Evolutionary conservation across 2,797 vertebrate species (phyloP), one percentile per base, ranked within the genome.

Genomic region (Anomalospiza imberbis): DNA sequence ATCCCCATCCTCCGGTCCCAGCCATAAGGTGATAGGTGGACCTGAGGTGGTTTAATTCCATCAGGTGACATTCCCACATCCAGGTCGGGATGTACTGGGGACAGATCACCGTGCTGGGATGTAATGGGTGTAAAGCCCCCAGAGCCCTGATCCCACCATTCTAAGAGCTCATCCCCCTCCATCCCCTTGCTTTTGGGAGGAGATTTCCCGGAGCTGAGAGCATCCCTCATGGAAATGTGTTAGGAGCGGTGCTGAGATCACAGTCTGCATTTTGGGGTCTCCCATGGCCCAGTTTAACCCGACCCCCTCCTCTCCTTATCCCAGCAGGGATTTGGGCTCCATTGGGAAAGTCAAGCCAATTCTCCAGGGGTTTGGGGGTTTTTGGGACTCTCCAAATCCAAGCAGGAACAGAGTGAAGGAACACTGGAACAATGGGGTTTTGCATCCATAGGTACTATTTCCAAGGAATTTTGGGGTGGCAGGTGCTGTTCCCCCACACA

Each of bases 371-470:
- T 17, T 47, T 51, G 38, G 10, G 12, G 16, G 28, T 53, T 51
- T 48, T 36, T 22, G 29, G 13, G 4, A 13, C 19, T 17, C 18
- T 68, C 32, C 57, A 65, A 54, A 66, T 58, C 47, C 67, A 22
- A 47, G 45, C 12, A 29, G 28, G 32, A 60, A 25, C 34, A 63
- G 47, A 47, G 5, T 18, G 26, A 7, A 14, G 25, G 57, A 25
- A 36, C 50, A 9, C 13, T 4, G 4, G 22, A 8, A 0, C 0
- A 0, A 10, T 18, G 50, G 4, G 3, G 4, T 28, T 67, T 57
- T 40, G 20, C 44, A 38, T 32, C 70, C 6, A 0, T 6, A 32
- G 67, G 60, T 62, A 14, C 53, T 12, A 7, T 57, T 89, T 19
- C 36, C 50, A 18, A 5, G 32, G 36, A 40, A 50, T 82, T 92